Percentiles rank a stretch among this genome's conserved stretches.
Conservation (phyloP, 2,797 vertebrate species). For the Miichthys miiuy region DNA sequence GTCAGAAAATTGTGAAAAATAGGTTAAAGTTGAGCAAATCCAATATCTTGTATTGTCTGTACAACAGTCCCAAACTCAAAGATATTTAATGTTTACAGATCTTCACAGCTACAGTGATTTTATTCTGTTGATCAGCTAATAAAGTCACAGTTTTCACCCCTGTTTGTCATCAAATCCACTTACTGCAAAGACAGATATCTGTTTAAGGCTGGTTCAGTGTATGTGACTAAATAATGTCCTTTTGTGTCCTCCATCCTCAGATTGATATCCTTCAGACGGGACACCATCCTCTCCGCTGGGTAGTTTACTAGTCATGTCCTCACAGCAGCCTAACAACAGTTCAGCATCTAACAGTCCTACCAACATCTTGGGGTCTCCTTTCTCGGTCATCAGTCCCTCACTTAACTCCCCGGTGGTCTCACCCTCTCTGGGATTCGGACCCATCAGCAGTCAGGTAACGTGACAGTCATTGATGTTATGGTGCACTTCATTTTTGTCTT, state of each 20-base stretch:
- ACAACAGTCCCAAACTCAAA: background rate
- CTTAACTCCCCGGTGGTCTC: conserved; percentile 89
- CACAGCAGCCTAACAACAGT: conserved; percentile 79
- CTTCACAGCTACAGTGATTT: background rate
- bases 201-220: background rate
- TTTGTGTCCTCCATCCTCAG: conserved; percentile 66
- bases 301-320: conserved; percentile 78
- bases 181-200: background rate
- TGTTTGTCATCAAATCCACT: background rate
- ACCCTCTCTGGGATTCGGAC: conserved; percentile 89
- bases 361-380: conserved; percentile 89
- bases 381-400: conserved; percentile 92
- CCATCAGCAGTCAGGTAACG: conserved; percentile 91
- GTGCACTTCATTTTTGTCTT: background rate
- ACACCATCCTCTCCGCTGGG: conserved; percentile 65
- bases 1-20: background rate
- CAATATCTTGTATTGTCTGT: background rate
- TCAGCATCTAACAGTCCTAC: conserved; percentile 88
- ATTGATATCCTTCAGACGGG: conserved; percentile 84
- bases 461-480: background rate
- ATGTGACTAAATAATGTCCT: background rate
- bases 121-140: no score
- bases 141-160: no score
- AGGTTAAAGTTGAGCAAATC: background rate
- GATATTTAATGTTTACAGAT: background rate